Conservation (phyloP, 2,113 vertebrate species). For the Corythaixoides concolor region DNA sequence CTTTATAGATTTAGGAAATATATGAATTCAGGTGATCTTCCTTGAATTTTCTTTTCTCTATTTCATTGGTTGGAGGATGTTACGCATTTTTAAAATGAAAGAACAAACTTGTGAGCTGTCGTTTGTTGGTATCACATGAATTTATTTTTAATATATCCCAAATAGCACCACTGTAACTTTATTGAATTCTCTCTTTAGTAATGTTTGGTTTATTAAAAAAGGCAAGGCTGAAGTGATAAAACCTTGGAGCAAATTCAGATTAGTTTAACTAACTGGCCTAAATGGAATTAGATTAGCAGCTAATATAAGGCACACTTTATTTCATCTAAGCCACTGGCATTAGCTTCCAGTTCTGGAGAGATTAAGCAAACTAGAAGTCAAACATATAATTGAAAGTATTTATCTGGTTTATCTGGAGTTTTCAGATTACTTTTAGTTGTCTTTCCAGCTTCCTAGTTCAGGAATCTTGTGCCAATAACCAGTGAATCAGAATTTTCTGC, state of each 20-base stretch:
- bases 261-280: neutral
- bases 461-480: neutral
- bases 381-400: neutral
- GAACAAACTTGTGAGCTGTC: neutral
- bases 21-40: neutral
- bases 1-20: neutral
- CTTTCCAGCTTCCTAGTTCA: neutral
- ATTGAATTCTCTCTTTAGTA: neutral
- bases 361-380: neutral
- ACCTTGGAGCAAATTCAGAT: neutral
- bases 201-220: slow-evolving; percentile 2
- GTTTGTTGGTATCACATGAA: neutral
- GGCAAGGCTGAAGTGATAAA: neutral
- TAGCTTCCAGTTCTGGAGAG: neutral
- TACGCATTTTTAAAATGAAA: neutral
- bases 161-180: neutral
- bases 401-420: neutral
- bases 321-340: neutral
- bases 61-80: neutral
- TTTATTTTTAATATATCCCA: neutral
- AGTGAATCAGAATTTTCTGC: neutral
- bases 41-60: neutral
- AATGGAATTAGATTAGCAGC: neutral
- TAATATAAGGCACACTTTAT: neutral
- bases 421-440: neutral